Evolutionary conservation across 1,140 invertebrate genomes (phyloP), one percentile per base, ranked within the genome.

Genomic region (Anoplophora glabripennis): DNA sequence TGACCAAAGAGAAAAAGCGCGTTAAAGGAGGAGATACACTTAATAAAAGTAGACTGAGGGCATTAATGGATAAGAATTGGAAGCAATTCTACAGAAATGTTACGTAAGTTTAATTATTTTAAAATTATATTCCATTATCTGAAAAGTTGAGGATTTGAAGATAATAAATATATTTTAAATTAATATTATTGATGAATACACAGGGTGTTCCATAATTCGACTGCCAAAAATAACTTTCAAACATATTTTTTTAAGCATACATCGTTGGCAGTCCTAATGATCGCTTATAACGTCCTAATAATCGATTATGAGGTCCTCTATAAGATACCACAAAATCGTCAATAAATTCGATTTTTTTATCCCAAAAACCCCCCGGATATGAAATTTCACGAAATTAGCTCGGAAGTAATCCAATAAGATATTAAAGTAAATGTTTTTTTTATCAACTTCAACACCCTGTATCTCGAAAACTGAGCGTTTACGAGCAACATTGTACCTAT

Each of bases 21-120:
- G n/a, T n/a, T n/a, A 53, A 65, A 44, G 21, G 18, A 49, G 37
- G 36, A 11, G 15, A 54, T 14, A n/a, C 42, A 9, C 49, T 63
- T 18, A 70, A 65, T 44, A 52, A n/a, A 35, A 45, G 63, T 33
- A 49, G 67, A 58, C 42, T 71, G 44, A 65, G 61, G 40, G 66
- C 70, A n/a, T 56, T 73, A n/a, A 44, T 73, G 11, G 59, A 64
- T 40, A 73, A 73, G 53, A 73, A 73, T 48, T 72, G 61, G 60
- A 67, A 67, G 35, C 69, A 73, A 45, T 67, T 68, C 51, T 67
- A 67, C 34, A 61, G 65, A 51, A 72, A 71, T 54, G 49, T 67
- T 12, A 63, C 59, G 68, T 70, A 57, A 68, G 35, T 61, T 28
- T 49, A 49, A 9, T 8, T 35, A 8, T 34, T 21, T 34, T 11